Conservation (phyloP, 1,140 invertebrate genomes). For the Triops longicaudatus region DNA sequence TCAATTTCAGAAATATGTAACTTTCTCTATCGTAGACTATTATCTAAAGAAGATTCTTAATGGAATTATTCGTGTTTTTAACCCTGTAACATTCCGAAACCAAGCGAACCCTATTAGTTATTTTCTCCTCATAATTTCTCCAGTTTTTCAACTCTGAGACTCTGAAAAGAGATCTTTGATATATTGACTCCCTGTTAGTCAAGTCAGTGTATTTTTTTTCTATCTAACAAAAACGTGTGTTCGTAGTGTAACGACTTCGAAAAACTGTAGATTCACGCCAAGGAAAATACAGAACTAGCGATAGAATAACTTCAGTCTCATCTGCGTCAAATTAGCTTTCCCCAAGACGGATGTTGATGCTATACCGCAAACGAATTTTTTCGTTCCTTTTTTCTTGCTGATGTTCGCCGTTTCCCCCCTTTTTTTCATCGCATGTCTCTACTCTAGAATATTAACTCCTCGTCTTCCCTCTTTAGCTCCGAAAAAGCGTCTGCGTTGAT, state of each 20-base stretch:
- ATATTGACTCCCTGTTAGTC: background rate
- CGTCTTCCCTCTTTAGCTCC: background rate
- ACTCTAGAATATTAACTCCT: background rate
- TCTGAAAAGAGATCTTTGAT: background rate
- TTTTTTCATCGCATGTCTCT: background rate
- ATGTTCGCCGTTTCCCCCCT: background rate
- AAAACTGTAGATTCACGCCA: background rate
- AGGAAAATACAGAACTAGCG: slow-evolving; percentile 11
- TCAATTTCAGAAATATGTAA: background rate
- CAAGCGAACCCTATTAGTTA: background rate
- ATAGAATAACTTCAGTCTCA: slow-evolving; percentile 9
- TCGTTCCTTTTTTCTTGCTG: background rate
- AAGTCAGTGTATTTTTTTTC: background rate
- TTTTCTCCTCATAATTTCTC: background rate
- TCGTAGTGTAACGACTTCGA: background rate
- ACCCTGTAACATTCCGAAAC: background rate
- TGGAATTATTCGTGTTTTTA: background rate
- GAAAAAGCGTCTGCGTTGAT: background rate
- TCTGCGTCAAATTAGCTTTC: slow-evolving; percentile 1
- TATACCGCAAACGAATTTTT: background rate
- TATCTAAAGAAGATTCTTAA: background rate
- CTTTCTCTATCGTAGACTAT: background rate
- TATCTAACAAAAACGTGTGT: background rate
- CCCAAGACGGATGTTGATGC: slow-evolving; percentile 7
- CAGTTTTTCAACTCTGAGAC: background rate